Base-by-base conservation (phyloP, 2,113 vertebrate species). In the Ciconia stormi region DNA sequence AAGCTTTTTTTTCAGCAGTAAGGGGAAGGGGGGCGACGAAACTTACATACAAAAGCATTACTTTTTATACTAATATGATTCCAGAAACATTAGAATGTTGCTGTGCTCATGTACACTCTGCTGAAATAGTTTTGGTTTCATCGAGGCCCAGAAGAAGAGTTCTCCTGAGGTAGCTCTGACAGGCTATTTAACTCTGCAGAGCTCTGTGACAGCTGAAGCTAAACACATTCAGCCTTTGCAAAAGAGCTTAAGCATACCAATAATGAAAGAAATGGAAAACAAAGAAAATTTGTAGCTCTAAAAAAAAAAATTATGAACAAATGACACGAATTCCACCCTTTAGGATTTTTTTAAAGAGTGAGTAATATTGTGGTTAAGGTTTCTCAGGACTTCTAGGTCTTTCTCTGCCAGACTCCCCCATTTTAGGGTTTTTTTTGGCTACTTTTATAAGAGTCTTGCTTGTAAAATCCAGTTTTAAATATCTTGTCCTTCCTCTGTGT, bases 221-320 rank as follows among this genome's bases (percentile, higher is more conserved):
- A 71, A 94, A 81, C 63, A 81, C 76, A 78, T 81, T 92, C 85
- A 90, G 69, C 71, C 49, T 93, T 80, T 78, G 74, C 74, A 93
- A 80, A 94, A 88, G 59, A 89, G 47, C 53, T 50, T 92, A 90
- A 78, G 67, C n/a, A 74, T 79, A 67, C 69, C 65, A 63, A 25
- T 79, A 89, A 91, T 76, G 56, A 85, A 95, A 94, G n/a, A 86
- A 90, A 93, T 40, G 25, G 72, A 90, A 96, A 94, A 86, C 42
- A 86, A 93, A 73, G 55, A 58, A 44, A 50, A 66, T 73, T 17
- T 69, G 13, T 50, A 66, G 44, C 30, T 53, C 13, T 42, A 26
- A 46, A 42, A 40, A 72, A 88, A 46, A 66, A n/a, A 11, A 32
- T 13, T 18, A n/a, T 29, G 8, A 82, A 59, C 6, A 77, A 46